Conservation (phyloP, 2,797 vertebrate genomes). For the Loris lydekkerianus region DNA sequence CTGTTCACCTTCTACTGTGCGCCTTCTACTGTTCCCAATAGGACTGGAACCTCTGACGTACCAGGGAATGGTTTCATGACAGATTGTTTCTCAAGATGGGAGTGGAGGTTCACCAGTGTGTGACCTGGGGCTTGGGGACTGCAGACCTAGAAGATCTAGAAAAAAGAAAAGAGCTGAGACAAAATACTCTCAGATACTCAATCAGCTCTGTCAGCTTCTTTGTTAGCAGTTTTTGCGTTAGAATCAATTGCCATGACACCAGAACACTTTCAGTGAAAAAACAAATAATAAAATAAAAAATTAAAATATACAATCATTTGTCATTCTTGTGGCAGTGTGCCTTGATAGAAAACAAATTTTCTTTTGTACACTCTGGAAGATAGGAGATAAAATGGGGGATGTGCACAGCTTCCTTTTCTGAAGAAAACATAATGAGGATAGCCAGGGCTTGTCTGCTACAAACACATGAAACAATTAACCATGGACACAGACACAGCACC, state of each 20-base stretch:
- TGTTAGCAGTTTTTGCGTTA: not conserved
- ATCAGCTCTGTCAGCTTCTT: not conserved
- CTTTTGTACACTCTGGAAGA: not conserved
- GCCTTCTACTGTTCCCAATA: no score
- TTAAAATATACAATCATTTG: not conserved
- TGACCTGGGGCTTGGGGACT: no score
- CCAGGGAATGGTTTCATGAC: no score
- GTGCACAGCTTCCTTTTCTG: not conserved
- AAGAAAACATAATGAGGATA: not conserved
- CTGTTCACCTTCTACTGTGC: no score
- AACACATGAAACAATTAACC: not conserved
- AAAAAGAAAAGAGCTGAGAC: not conserved
- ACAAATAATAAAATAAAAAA: not conserved
- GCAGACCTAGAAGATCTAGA: not conserved
- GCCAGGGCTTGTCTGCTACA: not conserved
- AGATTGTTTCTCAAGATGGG: no score
- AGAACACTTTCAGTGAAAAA: not conserved
- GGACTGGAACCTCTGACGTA: no score
- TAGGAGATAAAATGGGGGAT: not conserved
- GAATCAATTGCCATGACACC: not conserved
- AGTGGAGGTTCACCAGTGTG: no score
- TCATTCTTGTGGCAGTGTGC: not conserved
- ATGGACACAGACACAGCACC: not conserved
- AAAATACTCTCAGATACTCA: not conserved
- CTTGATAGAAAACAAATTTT: not conserved